phyloP scores from a whole-genome alignment of 2,113 vertebrate species.

The Lepidothrix coronata region DNA sequence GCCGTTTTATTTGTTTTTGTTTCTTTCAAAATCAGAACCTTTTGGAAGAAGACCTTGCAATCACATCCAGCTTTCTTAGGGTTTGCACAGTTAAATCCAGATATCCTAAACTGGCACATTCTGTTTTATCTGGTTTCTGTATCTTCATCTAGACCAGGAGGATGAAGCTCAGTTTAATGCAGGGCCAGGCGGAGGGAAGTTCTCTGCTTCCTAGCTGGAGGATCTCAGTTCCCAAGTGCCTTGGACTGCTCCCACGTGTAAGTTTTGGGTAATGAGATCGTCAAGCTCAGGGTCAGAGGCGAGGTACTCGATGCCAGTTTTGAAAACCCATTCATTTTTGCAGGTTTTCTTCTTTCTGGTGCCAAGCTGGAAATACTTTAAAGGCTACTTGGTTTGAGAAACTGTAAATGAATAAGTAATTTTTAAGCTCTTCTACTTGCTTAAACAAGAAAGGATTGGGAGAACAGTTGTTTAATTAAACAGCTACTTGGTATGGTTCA shows the following conservation, averaged over 20 bases:
- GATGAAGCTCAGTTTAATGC: background rate
- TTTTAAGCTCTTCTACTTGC: slow-evolving; percentile 23
- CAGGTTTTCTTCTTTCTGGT: slow-evolving; percentile 6
- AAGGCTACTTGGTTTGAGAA: slow-evolving; percentile 3
- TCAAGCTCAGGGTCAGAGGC: background rate
- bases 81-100: background rate
- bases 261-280: background rate
- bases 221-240: background rate
- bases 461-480: slow-evolving; percentile 60
- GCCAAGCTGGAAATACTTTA: background rate
- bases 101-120: background rate
- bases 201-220: background rate
- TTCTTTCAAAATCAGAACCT: background rate
- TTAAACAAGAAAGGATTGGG: background rate
- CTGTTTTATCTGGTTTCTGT: background rate
- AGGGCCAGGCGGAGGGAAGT: background rate
- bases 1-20: background rate
- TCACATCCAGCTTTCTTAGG: background rate
- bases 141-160: background rate
- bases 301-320: background rate
- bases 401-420: background rate
- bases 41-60: background rate
- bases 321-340: background rate
- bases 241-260: background rate
- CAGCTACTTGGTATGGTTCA: slow-evolving; percentile 36